A percentile compares a stretch with the other conserved stretches of the same genome.
Evolutionary conservation across 2,113 vertebrate genomes (phyloP).

Genomic region (Chamaea fasciata): DNA sequence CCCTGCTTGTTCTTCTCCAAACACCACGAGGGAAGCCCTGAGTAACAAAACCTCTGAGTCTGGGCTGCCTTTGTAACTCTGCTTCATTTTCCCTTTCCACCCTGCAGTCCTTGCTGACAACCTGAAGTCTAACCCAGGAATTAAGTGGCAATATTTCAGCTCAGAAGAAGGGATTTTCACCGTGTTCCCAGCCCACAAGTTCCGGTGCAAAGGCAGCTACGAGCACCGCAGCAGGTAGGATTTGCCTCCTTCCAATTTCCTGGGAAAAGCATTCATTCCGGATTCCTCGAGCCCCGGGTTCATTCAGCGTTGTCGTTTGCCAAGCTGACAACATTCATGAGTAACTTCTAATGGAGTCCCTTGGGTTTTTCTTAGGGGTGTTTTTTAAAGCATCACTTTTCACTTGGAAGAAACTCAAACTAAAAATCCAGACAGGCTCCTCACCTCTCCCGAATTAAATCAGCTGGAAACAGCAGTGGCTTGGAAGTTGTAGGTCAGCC

Average conservation of each 20-base stretch:
- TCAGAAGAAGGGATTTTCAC: conserved; percentile 99
- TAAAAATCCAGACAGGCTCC: not conserved
- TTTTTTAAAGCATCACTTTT: not conserved
- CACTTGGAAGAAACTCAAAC: not conserved
- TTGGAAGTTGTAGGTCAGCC: not conserved
- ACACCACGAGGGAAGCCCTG: not conserved
- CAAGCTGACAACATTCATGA: not conserved
- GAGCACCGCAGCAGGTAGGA: conserved; percentile 95
- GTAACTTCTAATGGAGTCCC: not conserved
- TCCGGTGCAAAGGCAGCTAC: conserved; percentile 93
- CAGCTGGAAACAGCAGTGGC: not conserved
- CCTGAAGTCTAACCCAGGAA: conserved; percentile 97
- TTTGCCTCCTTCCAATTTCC: not conserved
- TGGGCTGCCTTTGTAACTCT: not conserved
- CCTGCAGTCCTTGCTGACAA: conserved; percentile 92
- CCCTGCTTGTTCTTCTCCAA: not conserved
- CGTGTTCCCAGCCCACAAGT: conserved; percentile 96
- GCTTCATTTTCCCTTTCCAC: not conserved
- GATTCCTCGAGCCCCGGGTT: not conserved
- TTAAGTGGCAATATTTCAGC: conserved; percentile 99
- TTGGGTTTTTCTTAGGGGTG: not conserved
- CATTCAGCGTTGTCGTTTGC: not conserved
- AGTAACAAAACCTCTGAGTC: not conserved
- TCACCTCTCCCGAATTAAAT: not conserved
- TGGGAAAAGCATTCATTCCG: not conserved